Evolutionary conservation across 2,888 invertebrate genomes (phyloP).

Genomic region (Parnassius mnemosyne): DNA sequence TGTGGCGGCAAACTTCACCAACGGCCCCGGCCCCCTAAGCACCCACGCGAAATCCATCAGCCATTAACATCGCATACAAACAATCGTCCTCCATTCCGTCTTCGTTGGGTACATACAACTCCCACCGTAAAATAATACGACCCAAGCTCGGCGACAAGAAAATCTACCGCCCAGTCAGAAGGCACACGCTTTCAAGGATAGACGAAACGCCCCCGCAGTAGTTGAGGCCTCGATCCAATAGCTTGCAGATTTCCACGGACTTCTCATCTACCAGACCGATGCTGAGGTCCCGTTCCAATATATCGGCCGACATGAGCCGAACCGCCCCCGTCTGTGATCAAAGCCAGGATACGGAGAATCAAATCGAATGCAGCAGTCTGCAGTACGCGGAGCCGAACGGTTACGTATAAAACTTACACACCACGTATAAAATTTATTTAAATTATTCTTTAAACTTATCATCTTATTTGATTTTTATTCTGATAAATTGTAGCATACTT

Average conservation of each 20-base stretch:
- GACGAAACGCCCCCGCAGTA: constrained; percentile 60
- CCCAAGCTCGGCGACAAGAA: constrained; percentile 60
- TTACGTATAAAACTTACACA: constrained; percentile 33
- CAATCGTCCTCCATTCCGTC: constrained; percentile 38
- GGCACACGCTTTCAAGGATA: constrained; percentile 68
- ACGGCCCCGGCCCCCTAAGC: constrained; percentile 73
- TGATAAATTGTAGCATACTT: no score
- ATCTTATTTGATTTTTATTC: no score
- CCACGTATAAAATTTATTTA: no score
- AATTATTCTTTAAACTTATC: no score
- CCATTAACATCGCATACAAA: constrained; percentile 34
- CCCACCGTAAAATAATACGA: constrained; percentile 60
- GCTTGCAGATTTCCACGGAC: constrained; percentile 61
- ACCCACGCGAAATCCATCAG: constrained; percentile 66
- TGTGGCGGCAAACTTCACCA: constrained; percentile 69
- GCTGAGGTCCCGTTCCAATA: constrained; percentile 63
- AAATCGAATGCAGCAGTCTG: constrained; percentile 57
- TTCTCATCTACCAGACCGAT: constrained; percentile 64
- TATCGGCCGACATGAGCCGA: constrained; percentile 71
- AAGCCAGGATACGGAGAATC: constrained; percentile 58
- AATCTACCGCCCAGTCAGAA: constrained; percentile 62
- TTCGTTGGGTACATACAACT: constrained; percentile 67
- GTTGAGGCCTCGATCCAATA: constrained; percentile 51
- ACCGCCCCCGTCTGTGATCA: constrained; percentile 72
- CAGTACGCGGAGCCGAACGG: constrained; percentile 67